Percentiles rank a stretch among this genome's conserved stretches.
phyloP scores from a whole-genome alignment of 1,140 invertebrate species.

The Aphelinus atriplicis region DNA sequence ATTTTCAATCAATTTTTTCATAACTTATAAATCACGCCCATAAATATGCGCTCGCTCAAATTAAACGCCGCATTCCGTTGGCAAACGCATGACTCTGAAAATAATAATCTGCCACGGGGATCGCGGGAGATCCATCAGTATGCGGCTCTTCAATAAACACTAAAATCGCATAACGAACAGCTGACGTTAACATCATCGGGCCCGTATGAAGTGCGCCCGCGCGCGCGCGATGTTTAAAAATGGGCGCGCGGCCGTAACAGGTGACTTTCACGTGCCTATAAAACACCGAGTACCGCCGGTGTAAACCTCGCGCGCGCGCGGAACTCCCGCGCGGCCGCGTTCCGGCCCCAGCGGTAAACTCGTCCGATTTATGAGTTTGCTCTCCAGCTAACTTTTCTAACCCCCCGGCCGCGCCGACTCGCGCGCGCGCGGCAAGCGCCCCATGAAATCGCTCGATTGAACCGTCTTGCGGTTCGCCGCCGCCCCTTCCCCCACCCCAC shows the following conservation, averaged over 20 bases:
- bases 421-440: neutral
- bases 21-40: no score
- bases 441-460: slow-evolving; percentile 23
- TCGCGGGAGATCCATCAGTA: no score
- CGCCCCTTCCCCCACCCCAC: no score
- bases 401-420: neutral
- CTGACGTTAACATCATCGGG: slow-evolving; percentile 34
- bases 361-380: slow-evolving; percentile 48
- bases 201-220: no score
- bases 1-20: no score
- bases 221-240: slow-evolving; percentile 33
- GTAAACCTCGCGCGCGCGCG: slow-evolving; percentile 27
- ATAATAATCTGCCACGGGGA: no score
- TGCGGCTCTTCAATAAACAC: no score
- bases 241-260: slow-evolving; percentile 22
- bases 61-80: no score
- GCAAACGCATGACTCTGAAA: no score
- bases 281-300: slow-evolving; percentile 43
- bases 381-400: slow-evolving; percentile 8
- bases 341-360: slow-evolving; percentile 38
- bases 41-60: no score
- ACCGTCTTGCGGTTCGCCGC: no score
- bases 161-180: neutral
- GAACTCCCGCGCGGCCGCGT: no score
- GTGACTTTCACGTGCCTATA: slow-evolving; percentile 40